Percentiles rank a stretch among this genome's conserved stretches.
These are phyloP conservation scores for Linnaemya vulpina DNA, from an alignment of 2,888 invertebrate genomes.

Conservation along the genomic window DNA sequence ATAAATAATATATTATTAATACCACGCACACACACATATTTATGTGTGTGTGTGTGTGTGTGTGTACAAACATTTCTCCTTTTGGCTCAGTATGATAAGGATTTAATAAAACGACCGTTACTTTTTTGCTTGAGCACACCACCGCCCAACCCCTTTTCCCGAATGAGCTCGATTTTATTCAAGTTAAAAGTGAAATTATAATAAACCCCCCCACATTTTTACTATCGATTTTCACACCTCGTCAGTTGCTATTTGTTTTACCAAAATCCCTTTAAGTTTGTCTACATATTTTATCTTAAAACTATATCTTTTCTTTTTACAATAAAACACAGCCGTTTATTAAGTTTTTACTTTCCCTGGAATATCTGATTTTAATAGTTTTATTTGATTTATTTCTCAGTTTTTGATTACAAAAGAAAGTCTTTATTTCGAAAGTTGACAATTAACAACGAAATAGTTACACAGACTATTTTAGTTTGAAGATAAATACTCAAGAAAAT, in stretches of 20 bases:
- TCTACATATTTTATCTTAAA: too few species aligned
- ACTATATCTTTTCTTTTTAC: neutral
- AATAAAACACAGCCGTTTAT: neutral
- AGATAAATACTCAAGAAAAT: too few species aligned
- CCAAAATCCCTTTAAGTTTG: too few species aligned
- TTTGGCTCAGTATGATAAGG: conserved; percentile 40
- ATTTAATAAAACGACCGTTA: conserved; percentile 71
- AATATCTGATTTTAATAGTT: conserved; percentile 45
- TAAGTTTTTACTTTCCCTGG: conserved; percentile 19
- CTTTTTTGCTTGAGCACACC: conserved; percentile 35
- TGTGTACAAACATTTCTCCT: conserved; percentile 24
- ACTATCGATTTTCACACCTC: conserved; percentile 31
- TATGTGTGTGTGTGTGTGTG: neutral
- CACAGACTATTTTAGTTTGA: too few species aligned
- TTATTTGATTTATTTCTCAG: conserved; percentile 5
- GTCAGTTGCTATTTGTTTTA: conserved; percentile 3
- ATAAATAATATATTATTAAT: conserved; percentile 12
- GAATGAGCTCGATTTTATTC: neutral
- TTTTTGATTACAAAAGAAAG: too few species aligned
- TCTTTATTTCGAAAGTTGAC: too few species aligned
- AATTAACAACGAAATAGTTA: too few species aligned
- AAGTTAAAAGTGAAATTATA: neutral
- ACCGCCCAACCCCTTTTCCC: conserved; percentile 41
- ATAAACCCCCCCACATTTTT: conserved; percentile 43
- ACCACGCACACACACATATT: too few species aligned